Base-by-base conservation (phyloP, 2,888 invertebrate species). In the Melinaea marsaeus region DNA sequence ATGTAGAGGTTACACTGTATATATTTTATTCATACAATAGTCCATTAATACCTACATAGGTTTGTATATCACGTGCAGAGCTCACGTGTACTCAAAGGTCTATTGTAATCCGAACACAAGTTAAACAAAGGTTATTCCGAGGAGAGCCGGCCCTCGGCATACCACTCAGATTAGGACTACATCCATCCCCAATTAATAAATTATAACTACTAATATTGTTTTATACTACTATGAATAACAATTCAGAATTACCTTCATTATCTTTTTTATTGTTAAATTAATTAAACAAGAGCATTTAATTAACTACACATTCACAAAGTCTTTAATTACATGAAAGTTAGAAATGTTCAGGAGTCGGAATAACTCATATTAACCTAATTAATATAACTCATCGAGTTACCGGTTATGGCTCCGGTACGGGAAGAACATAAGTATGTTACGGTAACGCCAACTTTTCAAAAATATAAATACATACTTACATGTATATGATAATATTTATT, bases 261-360 rank as follows among this genome's bases (percentile, higher is more conserved):
- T 6, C 9, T 3, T 42, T 42, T 42, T 3, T 32, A 56, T 46
- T 48, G 45, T 60, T 60, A 33, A 51, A 35, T 57, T 54, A 57
- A 51, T 60, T 34, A 57, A 45, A 51, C 42, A 13, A 51, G 13
- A 5, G 42, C 9, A 42, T 57, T 57, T 60, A 11, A 63, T 63
- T 57, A 61, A 51, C 57, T 57, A 35, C 22, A 61, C 48, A 57
- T 57, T 60, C 35, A n/a, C 35, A 9, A 11, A 60, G 42, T 42
- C 42, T 42, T 6, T 60, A 57, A 54, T 60, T n/a, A 63, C 60
- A 34, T 9, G 42, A 5, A 42, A 42, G 42, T 42, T 42, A 42
- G 42, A 37, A 37, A 6, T 37, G 37, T 37, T 37, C 37, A 37
- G 37, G 37, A 42, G 11, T 7, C 9, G 7, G 42, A 42, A 42